A percentile compares a stretch with the other conserved stretches of the same genome.
Conservation (phyloP, 2,888 invertebrate genomes). For the Nomada ruficornis region DNA sequence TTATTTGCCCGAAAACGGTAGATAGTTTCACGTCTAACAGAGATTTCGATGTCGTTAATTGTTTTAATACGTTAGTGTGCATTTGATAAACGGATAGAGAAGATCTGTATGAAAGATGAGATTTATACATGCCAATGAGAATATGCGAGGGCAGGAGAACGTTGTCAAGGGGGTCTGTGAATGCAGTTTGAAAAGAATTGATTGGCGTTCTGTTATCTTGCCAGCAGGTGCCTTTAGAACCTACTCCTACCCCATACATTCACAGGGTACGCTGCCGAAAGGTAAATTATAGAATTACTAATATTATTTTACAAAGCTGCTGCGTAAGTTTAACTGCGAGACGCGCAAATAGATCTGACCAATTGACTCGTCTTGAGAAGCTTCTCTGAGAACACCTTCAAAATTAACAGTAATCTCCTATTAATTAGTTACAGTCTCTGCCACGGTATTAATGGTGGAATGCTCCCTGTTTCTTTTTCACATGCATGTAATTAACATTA, state of each 20-base stretch:
- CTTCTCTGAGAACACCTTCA: not conserved
- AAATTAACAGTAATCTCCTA: slow-evolving; percentile 28
- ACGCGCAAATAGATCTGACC: slow-evolving; percentile 16
- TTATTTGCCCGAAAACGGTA: slow-evolving; percentile 38
- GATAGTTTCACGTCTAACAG: too few species aligned
- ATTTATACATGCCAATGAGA: slow-evolving; percentile 18
- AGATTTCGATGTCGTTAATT: too few species aligned
- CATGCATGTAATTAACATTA: slow-evolving; percentile 28
- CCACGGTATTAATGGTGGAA: not conserved
- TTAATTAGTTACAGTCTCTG: slow-evolving; percentile 18
- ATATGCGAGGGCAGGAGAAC: slow-evolving; percentile 44
- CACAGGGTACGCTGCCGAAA: slow-evolving; percentile 87
- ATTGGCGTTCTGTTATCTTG: slow-evolving; percentile 82
- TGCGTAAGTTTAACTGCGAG: slow-evolving; percentile 60
- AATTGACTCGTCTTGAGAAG: not conserved
- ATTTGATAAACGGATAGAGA: not conserved
- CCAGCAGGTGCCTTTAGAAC: slow-evolving; percentile 83
- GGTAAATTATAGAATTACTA: slow-evolving; percentile 85
- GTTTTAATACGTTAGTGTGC: too few species aligned
- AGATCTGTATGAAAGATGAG: not conserved
- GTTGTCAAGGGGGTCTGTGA: slow-evolving; percentile 52
- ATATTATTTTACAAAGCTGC: slow-evolving; percentile 65
- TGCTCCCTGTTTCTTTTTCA: not conserved
- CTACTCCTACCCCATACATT: slow-evolving; percentile 83
- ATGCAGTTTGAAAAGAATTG: slow-evolving; percentile 67